These are phyloP conservation scores for Mythimna ferrago DNA, from an alignment of 2,888 invertebrate species.

Conservation along the genomic window DNA sequence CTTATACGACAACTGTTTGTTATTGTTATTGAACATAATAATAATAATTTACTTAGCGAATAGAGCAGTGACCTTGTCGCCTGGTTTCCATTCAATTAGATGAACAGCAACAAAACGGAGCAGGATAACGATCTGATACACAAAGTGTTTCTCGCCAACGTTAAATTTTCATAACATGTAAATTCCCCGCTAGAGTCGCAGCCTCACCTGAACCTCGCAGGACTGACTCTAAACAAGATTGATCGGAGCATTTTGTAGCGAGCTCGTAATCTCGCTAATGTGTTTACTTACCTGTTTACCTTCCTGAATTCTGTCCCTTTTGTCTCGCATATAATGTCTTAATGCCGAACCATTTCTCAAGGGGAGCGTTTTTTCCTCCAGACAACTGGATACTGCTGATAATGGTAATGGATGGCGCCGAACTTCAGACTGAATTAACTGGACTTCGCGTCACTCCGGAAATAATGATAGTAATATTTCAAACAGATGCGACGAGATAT, in stretches of 20 bases:
- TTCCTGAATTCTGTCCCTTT: conserved; percentile 74
- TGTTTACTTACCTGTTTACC: conserved; percentile 84
- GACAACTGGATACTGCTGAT: conserved; percentile 77
- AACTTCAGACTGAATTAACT: conserved; percentile 73
- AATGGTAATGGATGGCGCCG: conserved; percentile 78
- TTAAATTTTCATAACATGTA: conserved; percentile 57
- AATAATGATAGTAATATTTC: conserved; percentile 72
- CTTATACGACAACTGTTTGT: background rate
- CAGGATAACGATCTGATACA: conserved; percentile 33
- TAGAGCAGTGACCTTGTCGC: background rate
- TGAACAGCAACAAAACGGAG: conserved; percentile 32
- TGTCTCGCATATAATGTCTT: conserved; percentile 78
- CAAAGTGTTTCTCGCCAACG: conserved; percentile 36
- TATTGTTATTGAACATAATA: conserved; percentile 10
- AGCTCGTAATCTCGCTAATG: conserved; percentile 83
- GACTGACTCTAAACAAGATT: conserved; percentile 73
- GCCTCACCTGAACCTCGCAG: conserved; percentile 58
- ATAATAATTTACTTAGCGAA: conserved; percentile 4
- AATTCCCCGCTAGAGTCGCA: conserved; percentile 36
- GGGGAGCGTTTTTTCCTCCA: conserved; percentile 68
- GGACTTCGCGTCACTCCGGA: conserved; percentile 68
- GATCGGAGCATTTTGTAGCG: conserved; percentile 73
- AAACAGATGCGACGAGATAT: conserved; percentile 58
- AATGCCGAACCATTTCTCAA: conserved; percentile 77
- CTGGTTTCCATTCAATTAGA: conserved; percentile 27